Conservation (phyloP, 2,797 vertebrate genomes). For the Microctenopoma steveboyesi region DNA sequence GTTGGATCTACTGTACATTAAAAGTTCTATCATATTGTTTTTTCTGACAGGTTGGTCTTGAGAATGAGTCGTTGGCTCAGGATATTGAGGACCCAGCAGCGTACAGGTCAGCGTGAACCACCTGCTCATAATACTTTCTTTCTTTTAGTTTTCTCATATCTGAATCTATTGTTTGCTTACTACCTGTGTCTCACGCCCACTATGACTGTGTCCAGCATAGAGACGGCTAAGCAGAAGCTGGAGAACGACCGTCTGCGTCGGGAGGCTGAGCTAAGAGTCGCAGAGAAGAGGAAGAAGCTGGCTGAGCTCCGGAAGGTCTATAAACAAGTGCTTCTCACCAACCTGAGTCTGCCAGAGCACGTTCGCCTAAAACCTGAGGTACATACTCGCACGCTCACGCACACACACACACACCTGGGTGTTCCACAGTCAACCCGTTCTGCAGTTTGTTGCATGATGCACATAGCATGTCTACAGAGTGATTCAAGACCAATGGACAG, state of each 20-base stretch:
- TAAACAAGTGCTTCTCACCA: slow-evolving; percentile 80
- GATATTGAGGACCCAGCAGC: slow-evolving; percentile 91
- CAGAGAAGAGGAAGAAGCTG: slow-evolving; percentile 78
- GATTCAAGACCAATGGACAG: no score
- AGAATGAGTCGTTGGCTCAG: slow-evolving; percentile 76
- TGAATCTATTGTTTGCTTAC: neutral
- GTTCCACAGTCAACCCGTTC: neutral
- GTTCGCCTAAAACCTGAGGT: slow-evolving; percentile 85
- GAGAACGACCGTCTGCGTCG: slow-evolving; percentile 83
- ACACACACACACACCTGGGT: slow-evolving; percentile 2
- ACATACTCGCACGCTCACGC: slow-evolving; percentile 11
- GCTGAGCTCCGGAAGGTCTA: slow-evolving; percentile 79
- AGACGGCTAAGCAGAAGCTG: slow-evolving; percentile 87
- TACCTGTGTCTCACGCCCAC: neutral
- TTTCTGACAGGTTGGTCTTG: slow-evolving; percentile 80
- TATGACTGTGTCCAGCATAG: slow-evolving; percentile 83
- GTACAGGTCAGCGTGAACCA: slow-evolving; percentile 81
- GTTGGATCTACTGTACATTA: neutral
- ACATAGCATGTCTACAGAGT: no score
- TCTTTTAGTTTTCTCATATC: neutral
- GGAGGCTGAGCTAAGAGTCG: slow-evolving; percentile 85
- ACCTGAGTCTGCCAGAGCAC: slow-evolving; percentile 85
- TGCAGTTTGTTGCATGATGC: neutral
- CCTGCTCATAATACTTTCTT: neutral
- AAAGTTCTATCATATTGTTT: neutral